phyloP scores from a whole-genome alignment of 2,797 vertebrate species.

The Poeciliopsis paucimaculata region DNA sequence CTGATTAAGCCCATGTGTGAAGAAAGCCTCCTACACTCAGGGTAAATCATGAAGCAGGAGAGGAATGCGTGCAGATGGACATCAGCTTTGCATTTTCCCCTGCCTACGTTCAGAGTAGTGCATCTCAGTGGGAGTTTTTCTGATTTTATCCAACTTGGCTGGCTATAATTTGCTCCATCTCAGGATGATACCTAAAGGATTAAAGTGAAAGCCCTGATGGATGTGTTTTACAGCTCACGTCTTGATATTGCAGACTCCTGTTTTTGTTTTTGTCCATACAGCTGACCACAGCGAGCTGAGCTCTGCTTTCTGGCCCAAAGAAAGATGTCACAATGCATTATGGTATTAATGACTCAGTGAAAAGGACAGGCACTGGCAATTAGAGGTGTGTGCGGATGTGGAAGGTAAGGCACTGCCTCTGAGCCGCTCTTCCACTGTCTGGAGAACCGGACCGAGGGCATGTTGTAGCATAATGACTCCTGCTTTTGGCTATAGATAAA shows the following conservation, averaged over 20 bases:
- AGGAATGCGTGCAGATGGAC: slow-evolving; percentile 1
- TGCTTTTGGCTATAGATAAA: slow-evolving; percentile 46
- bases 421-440: slow-evolving; percentile 31
- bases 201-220: not conserved
- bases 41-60: slow-evolving; percentile 2
- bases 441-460: slow-evolving; percentile 18
- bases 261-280: slow-evolving; percentile 28
- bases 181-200: slow-evolving; percentile 2
- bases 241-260: slow-evolving; percentile 7
- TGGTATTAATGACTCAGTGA: slow-evolving; percentile 66
- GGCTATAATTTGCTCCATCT: slow-evolving; percentile 6
- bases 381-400: slow-evolving; percentile 57
- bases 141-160: slow-evolving; percentile 7
- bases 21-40: not conserved
- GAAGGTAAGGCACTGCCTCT: slow-evolving; percentile 33
- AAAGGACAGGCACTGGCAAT: slow-evolving; percentile 67
- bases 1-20: slow-evolving; percentile 18
- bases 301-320: slow-evolving; percentile 65
- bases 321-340: slow-evolving; percentile 70
- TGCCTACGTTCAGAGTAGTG: not conserved
- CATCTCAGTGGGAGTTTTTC: not conserved
- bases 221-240: slow-evolving; percentile 13
- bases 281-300: slow-evolving; percentile 62
- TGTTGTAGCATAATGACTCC: slow-evolving; percentile 49
- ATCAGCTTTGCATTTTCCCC: not conserved